Evolutionary conservation across 2,113 vertebrate species (phyloP), one percentile per base, ranked within the genome.

Genomic region (Galbula dea): DNA sequence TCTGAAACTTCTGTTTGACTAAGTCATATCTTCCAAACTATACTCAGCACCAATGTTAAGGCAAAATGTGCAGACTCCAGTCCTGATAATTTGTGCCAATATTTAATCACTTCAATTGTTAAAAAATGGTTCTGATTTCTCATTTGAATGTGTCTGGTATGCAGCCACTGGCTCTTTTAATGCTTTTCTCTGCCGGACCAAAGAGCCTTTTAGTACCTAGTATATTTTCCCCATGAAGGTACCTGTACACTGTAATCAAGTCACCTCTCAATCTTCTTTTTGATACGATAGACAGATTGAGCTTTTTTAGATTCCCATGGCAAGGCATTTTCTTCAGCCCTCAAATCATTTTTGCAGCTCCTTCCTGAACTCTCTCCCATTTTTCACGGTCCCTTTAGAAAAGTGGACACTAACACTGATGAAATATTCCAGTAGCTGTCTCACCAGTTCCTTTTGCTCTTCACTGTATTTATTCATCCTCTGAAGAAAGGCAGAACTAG

Each of bases 381-480:
- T 96, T 95, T 96, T 96, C 93, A 94, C 83, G 15, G 6, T 88
- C 88, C 86, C 88, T 93, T 95, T 90, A 59, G 89, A 94, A 82
- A 85, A 91, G 85, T 94, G 95, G 93, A 94, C 93, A 94, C 88
- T 77, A 83, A 59, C 16, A 1, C 86, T 96, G 90, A 95, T 94
- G 82, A 95, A 96, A 93, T 96, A 96, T 95, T 95, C 88, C 79
- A 91, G 79, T 88, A 86, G 72, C 90, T 88, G 92, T 88, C 88
- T 94, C 80, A 86, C 93, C 59, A 90, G 85, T 83, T 96, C 83
- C 92, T 94, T 94, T 39, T 86, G 93, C 79, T 93, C 72, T 81
- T 83, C 7, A 14, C 88, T 5, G 7, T 83, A 94, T 55, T 95
- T 95, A 96, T 89, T 96, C 91, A 95, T 95, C 79, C 92, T 88